phyloP scores from a whole-genome alignment of 2,888 invertebrate species.

The Drosophila percnosoma region DNA sequence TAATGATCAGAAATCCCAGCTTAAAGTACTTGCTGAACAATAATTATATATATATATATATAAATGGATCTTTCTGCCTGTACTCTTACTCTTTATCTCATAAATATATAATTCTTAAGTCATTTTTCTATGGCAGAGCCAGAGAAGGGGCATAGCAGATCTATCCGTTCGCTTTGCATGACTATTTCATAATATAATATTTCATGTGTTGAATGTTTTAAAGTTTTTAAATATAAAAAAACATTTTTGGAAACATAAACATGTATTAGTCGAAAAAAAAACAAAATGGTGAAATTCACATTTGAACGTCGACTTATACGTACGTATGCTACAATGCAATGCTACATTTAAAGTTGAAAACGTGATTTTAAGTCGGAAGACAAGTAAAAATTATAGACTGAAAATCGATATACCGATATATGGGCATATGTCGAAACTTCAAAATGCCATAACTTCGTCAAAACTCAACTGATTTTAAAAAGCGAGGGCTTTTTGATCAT shows the following conservation, averaged over 20 bases:
- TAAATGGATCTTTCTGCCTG: background rate
- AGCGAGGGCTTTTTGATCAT: too few species aligned
- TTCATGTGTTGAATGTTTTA: background rate
- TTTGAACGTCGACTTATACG: constrained; percentile 16
- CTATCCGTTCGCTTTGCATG: background rate
- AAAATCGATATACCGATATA: too few species aligned
- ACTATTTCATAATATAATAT: background rate
- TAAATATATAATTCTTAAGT: too few species aligned
- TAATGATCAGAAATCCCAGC: background rate
- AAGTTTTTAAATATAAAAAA: background rate
- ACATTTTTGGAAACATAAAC: background rate
- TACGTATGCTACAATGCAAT: too few species aligned
- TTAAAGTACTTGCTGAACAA: background rate
- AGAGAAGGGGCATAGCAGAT: too few species aligned
- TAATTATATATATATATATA: background rate
- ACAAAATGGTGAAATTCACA: constrained; percentile 1
- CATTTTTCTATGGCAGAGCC: background rate
- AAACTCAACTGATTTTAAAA: too few species aligned
- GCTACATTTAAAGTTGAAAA: too few species aligned
- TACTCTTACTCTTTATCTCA: background rate
- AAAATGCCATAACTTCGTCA: too few species aligned
- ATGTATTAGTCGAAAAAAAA: background rate
- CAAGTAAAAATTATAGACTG: too few species aligned
- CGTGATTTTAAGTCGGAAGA: too few species aligned
- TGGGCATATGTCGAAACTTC: too few species aligned